Percentiles rank a stretch among this genome's conserved stretches.
Conservation (phyloP, 2,888 invertebrate genomes). For the Cheilosia soror region DNA sequence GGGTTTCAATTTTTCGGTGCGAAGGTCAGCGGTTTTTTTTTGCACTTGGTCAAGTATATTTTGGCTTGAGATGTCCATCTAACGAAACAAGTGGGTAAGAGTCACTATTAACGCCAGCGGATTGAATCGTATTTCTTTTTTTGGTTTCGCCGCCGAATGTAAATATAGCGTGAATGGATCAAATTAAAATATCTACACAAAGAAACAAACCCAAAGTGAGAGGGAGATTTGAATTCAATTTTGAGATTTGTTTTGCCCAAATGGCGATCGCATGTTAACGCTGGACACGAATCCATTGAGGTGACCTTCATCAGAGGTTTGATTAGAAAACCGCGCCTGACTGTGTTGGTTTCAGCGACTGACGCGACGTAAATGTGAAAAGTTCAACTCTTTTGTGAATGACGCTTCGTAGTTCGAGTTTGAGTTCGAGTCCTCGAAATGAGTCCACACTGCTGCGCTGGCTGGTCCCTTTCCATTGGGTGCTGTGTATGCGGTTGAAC, state of each 20-base stretch:
- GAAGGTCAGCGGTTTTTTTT: constrained; percentile 52
- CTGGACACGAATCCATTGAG: constrained; percentile 16
- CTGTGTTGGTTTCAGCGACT: constrained; percentile 13
- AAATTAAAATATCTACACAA: constrained; percentile 57
- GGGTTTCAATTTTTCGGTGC: constrained; percentile 6
- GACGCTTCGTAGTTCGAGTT: neutral
- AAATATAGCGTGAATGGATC: constrained; percentile 68
- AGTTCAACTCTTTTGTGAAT: constrained; percentile 62
- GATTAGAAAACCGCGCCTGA: constrained; percentile 59
- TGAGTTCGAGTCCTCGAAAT: constrained; percentile 45
- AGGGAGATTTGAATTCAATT: constrained; percentile 38
- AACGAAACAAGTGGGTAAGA: constrained; percentile 49
- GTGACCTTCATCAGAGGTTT: constrained; percentile 70
- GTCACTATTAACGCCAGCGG: constrained; percentile 44
- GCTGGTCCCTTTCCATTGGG: constrained; percentile 16
- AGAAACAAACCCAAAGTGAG: constrained; percentile 34
- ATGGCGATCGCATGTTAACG: constrained; percentile 54
- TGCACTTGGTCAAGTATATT: constrained; percentile 31
- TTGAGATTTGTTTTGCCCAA: constrained; percentile 26
- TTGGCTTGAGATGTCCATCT: constrained; percentile 34
- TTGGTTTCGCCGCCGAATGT: constrained; percentile 3
- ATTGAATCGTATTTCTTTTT: constrained; percentile 13
- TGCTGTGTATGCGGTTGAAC: constrained; percentile 54
- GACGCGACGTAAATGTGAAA: constrained; percentile 29
- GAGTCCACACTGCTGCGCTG: constrained; percentile 1